Evolutionary conservation across 2,888 invertebrate species (phyloP).

Genomic region (Campaea margaritaria): DNA sequence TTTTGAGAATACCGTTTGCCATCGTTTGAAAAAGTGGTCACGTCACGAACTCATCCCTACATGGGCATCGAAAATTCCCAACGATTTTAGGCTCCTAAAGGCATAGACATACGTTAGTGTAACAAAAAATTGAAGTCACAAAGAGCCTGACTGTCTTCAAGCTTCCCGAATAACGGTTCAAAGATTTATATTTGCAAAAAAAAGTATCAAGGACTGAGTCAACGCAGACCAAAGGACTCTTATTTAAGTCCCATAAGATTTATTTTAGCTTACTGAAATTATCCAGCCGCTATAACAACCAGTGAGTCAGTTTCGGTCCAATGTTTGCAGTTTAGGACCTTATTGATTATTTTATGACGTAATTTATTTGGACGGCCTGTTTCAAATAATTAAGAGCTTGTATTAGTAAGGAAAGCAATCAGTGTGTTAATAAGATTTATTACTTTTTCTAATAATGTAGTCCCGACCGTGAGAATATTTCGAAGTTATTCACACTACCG

Average conservation of each 20-base stretch:
- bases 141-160: conserved; percentile 56
- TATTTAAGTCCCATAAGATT: conserved; percentile 3
- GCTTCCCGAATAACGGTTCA: conserved; percentile 63
- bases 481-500: conserved; percentile 13
- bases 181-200: conserved; percentile 63
- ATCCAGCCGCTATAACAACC: neutral
- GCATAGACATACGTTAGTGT: conserved; percentile 52
- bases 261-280: conserved; percentile 2
- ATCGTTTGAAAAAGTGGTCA: conserved; percentile 8
- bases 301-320: conserved; percentile 17
- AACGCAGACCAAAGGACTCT: conserved; percentile 4
- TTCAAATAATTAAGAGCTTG: conserved; percentile 34
- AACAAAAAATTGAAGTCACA: conserved; percentile 65
- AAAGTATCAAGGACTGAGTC: conserved; percentile 45
- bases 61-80: conserved; percentile 31
- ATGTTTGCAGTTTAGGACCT: conserved; percentile 33
- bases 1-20: conserved; percentile 25
- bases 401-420: conserved; percentile 42
- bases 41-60: conserved; percentile 26
- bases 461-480: conserved; percentile 38
- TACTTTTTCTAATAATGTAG: conserved; percentile 22
- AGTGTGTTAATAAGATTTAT: conserved; percentile 38
- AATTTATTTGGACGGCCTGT: conserved; percentile 30
- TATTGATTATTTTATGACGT: conserved; percentile 35
- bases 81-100: conserved; percentile 30